phyloP scores from a whole-genome alignment of 2,797 vertebrate genomes.

The Cichlasoma orientale region DNA sequence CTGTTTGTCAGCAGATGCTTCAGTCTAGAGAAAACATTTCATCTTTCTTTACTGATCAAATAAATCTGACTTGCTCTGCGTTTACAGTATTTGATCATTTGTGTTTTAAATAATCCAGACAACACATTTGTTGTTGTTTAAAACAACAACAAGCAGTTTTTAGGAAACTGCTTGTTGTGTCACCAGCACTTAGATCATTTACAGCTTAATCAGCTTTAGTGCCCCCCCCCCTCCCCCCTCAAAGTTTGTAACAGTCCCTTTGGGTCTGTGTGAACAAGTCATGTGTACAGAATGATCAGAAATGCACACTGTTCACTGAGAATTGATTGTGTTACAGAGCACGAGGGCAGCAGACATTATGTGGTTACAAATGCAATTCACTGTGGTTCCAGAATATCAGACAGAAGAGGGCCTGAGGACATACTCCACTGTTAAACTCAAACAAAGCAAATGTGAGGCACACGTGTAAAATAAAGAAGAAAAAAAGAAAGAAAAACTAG shows the following conservation, averaged over 20 bases:
- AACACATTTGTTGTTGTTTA: neutral
- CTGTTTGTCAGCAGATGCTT: neutral
- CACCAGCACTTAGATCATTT: conserved; percentile 36
- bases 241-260: conserved; percentile 17
- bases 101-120: neutral
- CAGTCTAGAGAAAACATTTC: neutral
- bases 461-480: neutral
- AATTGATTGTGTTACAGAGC: conserved; percentile 38
- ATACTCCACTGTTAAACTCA: neutral
- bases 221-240: neutral
- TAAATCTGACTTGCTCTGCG: neutral
- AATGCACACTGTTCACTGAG: conserved; percentile 24
- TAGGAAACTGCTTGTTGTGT: neutral
- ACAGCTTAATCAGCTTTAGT: conserved; percentile 36
- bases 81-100: neutral
- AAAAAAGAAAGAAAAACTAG: neutral
- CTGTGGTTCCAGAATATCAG: neutral
- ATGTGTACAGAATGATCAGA: conserved; percentile 20
- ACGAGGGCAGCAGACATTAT: neutral
- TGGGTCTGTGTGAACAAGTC: conserved; percentile 20
- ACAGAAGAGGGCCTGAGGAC: neutral
- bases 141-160: neutral
- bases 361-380: conserved; percentile 27
- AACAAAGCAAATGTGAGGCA: neutral
- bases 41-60: neutral